phyloP scores from a whole-genome alignment of 2,888 invertebrate species.

The Trilocha varians region DNA sequence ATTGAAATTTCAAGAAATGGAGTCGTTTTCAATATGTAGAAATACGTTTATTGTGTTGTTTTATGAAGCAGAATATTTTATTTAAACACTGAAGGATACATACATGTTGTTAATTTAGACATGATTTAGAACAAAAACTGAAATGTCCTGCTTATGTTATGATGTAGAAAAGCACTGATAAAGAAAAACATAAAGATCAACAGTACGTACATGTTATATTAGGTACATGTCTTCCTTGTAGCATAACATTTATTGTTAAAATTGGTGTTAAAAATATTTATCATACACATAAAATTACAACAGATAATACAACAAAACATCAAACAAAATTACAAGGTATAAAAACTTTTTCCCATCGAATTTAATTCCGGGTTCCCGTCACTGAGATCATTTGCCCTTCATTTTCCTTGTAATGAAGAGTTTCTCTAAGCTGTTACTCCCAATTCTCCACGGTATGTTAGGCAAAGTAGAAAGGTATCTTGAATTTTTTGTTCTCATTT shows the following conservation, averaged over 20 bases:
- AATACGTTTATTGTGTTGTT: no score
- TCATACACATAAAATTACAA: neutral
- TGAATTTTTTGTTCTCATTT: conserved; percentile 13
- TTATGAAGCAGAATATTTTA: no score
- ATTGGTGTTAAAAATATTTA: neutral
- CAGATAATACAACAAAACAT: neutral
- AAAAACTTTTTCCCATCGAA: conserved; percentile 25
- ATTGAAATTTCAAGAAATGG: conserved; percentile 9
- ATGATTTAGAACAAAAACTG: no score
- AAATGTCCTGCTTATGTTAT: no score
- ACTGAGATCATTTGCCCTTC: conserved; percentile 24
- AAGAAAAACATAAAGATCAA: no score
- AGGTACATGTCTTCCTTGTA: no score
- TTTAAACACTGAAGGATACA: no score
- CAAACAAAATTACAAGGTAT: conserved; percentile 9
- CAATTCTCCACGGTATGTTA: conserved; percentile 30
- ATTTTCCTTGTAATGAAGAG: conserved; percentile 29
- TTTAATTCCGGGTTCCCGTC: conserved; percentile 27
- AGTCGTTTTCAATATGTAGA: no score
- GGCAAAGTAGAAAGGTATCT: conserved; percentile 23
- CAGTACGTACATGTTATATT: no score
- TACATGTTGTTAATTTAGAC: no score
- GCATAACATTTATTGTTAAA: neutral
- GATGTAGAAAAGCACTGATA: no score
- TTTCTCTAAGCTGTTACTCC: conserved; percentile 30